Evolutionary conservation across 92 coral and sea anemone genomes (phyloP).

Genomic region (Phenganax marumi): DNA sequence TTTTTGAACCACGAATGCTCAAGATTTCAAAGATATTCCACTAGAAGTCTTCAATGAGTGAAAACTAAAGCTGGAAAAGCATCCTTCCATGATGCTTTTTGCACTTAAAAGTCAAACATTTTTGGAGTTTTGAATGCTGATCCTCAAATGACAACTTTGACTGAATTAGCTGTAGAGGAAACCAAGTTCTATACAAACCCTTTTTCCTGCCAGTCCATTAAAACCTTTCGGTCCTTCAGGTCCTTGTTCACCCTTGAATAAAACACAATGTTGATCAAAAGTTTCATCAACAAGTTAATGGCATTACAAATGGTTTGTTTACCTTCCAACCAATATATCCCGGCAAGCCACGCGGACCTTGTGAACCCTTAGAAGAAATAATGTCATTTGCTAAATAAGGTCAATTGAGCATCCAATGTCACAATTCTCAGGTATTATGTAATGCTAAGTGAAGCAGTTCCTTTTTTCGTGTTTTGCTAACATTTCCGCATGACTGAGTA

Average conservation of each 20-base stretch:
- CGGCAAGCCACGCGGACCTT: conserved; percentile 38
- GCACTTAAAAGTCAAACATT: no score
- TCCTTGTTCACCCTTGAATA: conserved; percentile 15
- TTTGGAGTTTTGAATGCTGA: no score
- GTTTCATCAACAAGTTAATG: not conserved
- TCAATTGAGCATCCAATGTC: no score
- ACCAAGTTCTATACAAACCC: not conserved
- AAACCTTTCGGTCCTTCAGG: conserved; percentile 1
- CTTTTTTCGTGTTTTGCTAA: not conserved
- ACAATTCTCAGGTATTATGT: no score
- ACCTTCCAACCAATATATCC: conserved; percentile 38
- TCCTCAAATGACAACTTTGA: no score
- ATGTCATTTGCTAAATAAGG: no score
- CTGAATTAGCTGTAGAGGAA: no score
- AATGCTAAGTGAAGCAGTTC: no score
- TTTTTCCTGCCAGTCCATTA: conserved; percentile 23
- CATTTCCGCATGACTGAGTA: no score
- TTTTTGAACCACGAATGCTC: not conserved
- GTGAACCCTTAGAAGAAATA: conserved; percentile 19
- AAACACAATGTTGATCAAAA: not conserved
- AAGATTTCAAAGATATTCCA: not conserved
- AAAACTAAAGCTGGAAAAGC: no score
- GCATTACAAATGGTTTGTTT: not conserved
- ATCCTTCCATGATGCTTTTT: no score
- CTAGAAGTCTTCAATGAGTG: no score